Base-by-base conservation (phyloP, 1,140 invertebrate species). In the Brachionus plicatilis region DNA sequence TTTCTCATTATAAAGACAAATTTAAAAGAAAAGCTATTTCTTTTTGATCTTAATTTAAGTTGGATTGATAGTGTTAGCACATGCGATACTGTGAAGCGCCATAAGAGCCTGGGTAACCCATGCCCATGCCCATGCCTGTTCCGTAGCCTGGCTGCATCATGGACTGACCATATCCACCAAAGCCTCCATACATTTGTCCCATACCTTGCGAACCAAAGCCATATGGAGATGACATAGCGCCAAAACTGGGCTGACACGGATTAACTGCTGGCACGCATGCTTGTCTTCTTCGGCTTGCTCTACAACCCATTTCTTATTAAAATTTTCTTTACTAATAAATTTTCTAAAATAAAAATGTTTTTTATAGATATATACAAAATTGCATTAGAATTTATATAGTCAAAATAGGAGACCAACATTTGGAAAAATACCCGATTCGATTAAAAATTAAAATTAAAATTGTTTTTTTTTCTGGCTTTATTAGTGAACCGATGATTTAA, bases 331-430 rank as follows among this genome's bases (percentile, higher is more conserved):
- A 1, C 2, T 6, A 37, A 37, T 37, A 37, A 37, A 37, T 37
- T 37, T 37, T 37, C 53, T 60, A 60, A 60, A 60, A 20, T 60
- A 60, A 27, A 60, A 60, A 60, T 60, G 53, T 60, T 60, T 60
- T 60, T 60, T 60, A 60, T 20, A n/a, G 17, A 60, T 60, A 60
- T 60, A 60, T 20, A 60, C 17, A 60, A 60, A 60, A 60, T 60
- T 60, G 53, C 53, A 60, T 60, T 60, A 60, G 53, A 60, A 60
- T 60, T 60, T 60, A 60, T 60, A 60, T 60, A 60, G 53, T 60
- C 53, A 60, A 60, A 60, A 27, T 6, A 24, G 53, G 20, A 60
- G 53, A 27, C 53, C 53, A 60, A 60, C 53, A 60, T 60, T 60
- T 60, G 53, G 53, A 60, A 60, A 60, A 60, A 60, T 60, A 60